A percentile compares a stretch with the other conserved stretches of the same genome.
These are phyloP conservation scores for Lagocephalus sceleratus DNA, from an alignment of 2,797 vertebrate genomes.

Conservation along the genomic window DNA sequence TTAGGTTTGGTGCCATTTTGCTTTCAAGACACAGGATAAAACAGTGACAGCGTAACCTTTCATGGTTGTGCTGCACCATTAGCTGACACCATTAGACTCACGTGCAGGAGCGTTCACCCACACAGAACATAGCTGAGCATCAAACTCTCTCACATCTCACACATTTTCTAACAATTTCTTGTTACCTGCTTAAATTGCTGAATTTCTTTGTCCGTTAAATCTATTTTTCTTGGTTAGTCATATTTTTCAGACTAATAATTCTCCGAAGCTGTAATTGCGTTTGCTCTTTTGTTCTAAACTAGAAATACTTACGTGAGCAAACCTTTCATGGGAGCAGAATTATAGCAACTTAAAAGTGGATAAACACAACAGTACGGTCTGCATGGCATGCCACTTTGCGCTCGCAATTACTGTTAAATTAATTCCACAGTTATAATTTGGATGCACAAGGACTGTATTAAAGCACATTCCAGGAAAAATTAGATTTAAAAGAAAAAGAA, in stretches of 20 bases:
- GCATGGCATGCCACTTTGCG: slow-evolving; percentile 26
- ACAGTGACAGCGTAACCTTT: slow-evolving; percentile 27
- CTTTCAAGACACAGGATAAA: slow-evolving; percentile 17
- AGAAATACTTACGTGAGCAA: slow-evolving; percentile 12
- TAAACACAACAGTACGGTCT: slow-evolving; percentile 4
- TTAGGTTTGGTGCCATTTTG: slow-evolving; percentile 1
- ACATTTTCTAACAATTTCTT: slow-evolving; percentile 4
- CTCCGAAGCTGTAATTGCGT: slow-evolving; percentile 15
- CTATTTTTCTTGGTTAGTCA: slow-evolving; percentile 3
- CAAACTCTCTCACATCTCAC: not conserved
- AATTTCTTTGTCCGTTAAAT: slow-evolving; percentile 17
- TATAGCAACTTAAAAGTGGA: slow-evolving; percentile 17
- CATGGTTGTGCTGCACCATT: slow-evolving; percentile 2
- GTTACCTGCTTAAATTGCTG: slow-evolving; percentile 5
- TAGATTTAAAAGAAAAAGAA: slow-evolving; percentile 15
- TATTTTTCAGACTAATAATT: not conserved
- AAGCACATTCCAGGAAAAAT: slow-evolving; percentile 25
- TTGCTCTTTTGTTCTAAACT: slow-evolving; percentile 21
- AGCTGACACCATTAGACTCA: slow-evolving; percentile 20
- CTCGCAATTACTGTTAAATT: slow-evolving; percentile 60
- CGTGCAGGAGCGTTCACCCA: not conserved
- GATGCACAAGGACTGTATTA: slow-evolving; percentile 54
- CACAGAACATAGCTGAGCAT: slow-evolving; percentile 1
- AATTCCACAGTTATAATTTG: slow-evolving; percentile 49
- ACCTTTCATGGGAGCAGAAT: slow-evolving; percentile 17